These are phyloP conservation scores for Tonatia bakeri DNA, from an alignment of 2,113 vertebrate genomes.

Conservation along the genomic window DNA sequence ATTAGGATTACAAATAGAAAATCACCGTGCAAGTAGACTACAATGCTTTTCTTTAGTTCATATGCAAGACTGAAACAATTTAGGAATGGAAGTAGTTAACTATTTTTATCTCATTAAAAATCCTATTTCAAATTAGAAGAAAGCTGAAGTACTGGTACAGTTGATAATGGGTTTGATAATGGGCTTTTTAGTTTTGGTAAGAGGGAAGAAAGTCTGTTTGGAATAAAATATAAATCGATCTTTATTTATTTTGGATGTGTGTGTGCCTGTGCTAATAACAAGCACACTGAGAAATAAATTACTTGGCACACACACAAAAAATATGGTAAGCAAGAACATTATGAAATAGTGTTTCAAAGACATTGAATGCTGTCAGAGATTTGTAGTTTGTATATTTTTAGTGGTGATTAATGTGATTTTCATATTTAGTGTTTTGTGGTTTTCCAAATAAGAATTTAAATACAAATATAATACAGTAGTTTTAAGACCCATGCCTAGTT, in stretches of 20 bases:
- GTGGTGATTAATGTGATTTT: constrained; percentile 26
- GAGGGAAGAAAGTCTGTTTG: neutral
- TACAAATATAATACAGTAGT: constrained; percentile 51
- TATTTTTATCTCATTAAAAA: constrained; percentile 22
- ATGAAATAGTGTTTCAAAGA: neutral
- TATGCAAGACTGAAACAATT: neutral
- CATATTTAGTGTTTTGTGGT: neutral
- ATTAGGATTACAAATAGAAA: constrained; percentile 12
- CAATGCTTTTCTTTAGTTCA: neutral
- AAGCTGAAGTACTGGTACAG: neutral
- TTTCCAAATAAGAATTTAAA: constrained; percentile 32
- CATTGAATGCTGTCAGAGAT: neutral
- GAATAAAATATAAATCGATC: neutral
- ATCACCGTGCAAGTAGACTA: neutral
- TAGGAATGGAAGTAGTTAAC: constrained; percentile 5
- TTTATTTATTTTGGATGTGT: neutral
- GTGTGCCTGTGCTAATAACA: neutral
- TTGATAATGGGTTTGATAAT: neutral
- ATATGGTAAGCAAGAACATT: neutral
- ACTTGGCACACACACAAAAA: neutral
- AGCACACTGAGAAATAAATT: neutral
- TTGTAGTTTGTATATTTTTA: constrained; percentile 17
- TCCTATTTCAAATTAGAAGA: neutral
- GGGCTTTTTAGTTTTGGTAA: constrained; percentile 12
- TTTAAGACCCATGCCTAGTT: constrained; percentile 20